phyloP scores from a whole-genome alignment of 1,140 invertebrate genomes.

The Drosophila sp. region DNA sequence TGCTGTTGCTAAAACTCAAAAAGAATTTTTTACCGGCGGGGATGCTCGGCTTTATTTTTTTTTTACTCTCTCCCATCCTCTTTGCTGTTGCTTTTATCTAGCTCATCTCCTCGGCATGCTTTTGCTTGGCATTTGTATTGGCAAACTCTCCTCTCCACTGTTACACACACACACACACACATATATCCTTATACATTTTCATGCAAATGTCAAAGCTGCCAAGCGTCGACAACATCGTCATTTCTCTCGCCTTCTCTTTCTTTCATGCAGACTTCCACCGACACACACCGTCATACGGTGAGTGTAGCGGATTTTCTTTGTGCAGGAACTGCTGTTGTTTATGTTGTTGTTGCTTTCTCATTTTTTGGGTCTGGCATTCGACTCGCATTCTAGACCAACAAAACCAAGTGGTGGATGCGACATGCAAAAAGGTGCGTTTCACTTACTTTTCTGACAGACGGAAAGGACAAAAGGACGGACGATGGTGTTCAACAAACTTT shows the following conservation, averaged over 20 bases:
- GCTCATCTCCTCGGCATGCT: constrained; percentile 7
- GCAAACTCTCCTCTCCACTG: constrained; percentile 25
- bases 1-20: constrained; percentile 41
- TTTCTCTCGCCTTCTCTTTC: constrained; percentile 39
- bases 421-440: constrained; percentile 36
- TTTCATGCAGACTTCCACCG: neutral
- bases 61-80: constrained; percentile 9
- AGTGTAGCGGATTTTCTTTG: constrained; percentile 54
- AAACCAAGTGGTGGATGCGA: constrained; percentile 23
- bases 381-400: constrained; percentile 28
- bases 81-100: neutral
- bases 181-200: constrained; percentile 17
- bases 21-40: constrained; percentile 45
- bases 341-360: constrained; percentile 14
- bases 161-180: constrained; percentile 23
- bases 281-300: constrained; percentile 17
- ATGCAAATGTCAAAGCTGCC: constrained; percentile 55
- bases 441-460: constrained; percentile 8
- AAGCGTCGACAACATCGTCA: constrained; percentile 41
- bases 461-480: constrained; percentile 4
- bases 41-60: constrained; percentile 33
- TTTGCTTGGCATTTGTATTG: constrained; percentile 31
- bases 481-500: constrained; percentile 30
- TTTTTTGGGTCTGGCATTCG: constrained; percentile 45
- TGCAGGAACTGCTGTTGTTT: constrained; percentile 36